A percentile compares a stretch with the other conserved stretches of the same genome.
Evolutionary conservation across 2,113 vertebrate genomes (phyloP).

Genomic region (Ceyx margarethae): DNA sequence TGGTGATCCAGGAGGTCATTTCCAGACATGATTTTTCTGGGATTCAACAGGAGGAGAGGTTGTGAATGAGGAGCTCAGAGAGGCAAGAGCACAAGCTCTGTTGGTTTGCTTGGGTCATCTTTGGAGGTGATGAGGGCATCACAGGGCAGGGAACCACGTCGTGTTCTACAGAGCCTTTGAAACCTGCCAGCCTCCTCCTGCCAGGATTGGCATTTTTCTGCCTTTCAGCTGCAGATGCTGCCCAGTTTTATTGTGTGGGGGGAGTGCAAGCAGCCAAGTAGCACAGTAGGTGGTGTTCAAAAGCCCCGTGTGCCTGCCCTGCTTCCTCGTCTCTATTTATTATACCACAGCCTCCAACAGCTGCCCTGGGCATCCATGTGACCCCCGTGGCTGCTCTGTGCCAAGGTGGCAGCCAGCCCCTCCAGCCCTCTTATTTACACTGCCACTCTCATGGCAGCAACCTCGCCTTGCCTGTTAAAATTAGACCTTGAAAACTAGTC

Average conservation of each 20-base stretch:
- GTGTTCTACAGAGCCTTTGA: neutral
- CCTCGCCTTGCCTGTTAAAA: conserved; percentile 58
- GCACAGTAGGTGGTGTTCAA: conserved; percentile 13
- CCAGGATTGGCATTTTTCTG: neutral
- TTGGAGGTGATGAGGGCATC: neutral
- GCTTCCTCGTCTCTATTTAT: conserved; percentile 50
- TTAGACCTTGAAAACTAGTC: conserved; percentile 61
- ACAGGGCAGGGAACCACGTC: neutral
- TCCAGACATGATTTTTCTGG: too few relatives aligned
- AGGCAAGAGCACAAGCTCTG: accelerated
- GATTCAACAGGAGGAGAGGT: neutral
- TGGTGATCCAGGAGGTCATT: too few relatives aligned
- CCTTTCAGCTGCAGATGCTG: neutral
- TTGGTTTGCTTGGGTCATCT: neutral
- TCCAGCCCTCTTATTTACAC: conserved; percentile 43
- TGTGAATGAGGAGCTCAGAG: neutral
- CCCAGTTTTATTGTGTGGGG: accelerated
- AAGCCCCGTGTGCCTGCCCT: neutral
- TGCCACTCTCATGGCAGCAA: conserved; percentile 45
- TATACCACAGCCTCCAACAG: conserved; percentile 38
- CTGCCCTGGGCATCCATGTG: conserved; percentile 41
- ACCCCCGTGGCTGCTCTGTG: conserved; percentile 16
- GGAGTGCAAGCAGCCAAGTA: neutral
- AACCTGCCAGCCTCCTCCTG: neutral
- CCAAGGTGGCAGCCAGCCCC: neutral